phyloP scores from a whole-genome alignment of 2,113 vertebrate genomes.

The Nansenia antarctica region DNA sequence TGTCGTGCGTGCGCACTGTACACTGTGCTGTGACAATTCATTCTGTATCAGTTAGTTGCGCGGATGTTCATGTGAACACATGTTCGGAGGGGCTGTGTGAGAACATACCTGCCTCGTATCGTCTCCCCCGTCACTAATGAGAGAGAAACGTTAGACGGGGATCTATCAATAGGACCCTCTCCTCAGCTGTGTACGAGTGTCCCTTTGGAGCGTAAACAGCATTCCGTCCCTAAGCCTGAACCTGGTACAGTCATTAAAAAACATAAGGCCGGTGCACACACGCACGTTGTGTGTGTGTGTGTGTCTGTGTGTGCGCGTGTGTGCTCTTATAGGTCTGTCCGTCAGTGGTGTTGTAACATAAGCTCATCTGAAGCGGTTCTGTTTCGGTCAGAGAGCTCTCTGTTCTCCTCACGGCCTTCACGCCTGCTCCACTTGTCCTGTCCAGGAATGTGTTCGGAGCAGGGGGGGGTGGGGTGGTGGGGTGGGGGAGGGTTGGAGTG shows the following conservation, averaged over 20 bases:
- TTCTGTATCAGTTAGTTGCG: background rate
- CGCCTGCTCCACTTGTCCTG: conserved; percentile 39
- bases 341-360: conserved; percentile 53
- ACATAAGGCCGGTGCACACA: conserved; percentile 25
- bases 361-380: conserved; percentile 41
- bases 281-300: conserved; percentile 4
- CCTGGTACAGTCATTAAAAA: conserved; percentile 58
- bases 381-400: conserved; percentile 42
- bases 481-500: too few relatives aligned
- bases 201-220: conserved; percentile 53
- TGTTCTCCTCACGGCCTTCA: conserved; percentile 33
- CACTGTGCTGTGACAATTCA: background rate
- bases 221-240: conserved; percentile 58
- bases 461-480: background rate
- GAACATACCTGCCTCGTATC: conserved; percentile 10
- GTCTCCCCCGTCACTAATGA: conserved; percentile 51
- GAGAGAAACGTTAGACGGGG: conserved; percentile 52
- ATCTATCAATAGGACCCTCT: conserved; percentile 48
- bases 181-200: conserved; percentile 33
- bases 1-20: background rate
- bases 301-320: conserved; percentile 20
- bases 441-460: conserved; percentile 20
- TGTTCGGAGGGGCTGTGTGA: background rate
- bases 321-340: conserved; percentile 18
- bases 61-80: background rate